A percentile compares a stretch with the other conserved stretches of the same genome.
Conservation (phyloP, 2,113 vertebrate genomes). For the Procavia capensis region DNA sequence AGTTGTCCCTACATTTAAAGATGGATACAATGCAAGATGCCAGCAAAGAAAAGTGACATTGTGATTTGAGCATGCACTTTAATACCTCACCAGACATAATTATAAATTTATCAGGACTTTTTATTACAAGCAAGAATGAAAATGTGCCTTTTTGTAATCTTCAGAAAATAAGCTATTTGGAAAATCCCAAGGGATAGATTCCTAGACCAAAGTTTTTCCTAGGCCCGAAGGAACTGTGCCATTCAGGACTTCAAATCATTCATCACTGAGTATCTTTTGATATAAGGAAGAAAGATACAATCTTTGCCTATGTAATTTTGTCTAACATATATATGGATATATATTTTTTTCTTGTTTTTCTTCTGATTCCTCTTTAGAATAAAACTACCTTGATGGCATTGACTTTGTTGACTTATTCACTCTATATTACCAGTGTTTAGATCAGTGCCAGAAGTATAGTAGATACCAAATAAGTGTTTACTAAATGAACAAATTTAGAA, state of each 20-base stretch:
- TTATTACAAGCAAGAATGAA: not conserved
- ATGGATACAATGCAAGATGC: not conserved
- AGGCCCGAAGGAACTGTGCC: not conserved
- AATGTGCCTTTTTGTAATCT: not conserved
- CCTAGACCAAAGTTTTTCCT: not conserved
- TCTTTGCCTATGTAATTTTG: not conserved
- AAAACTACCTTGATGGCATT: not conserved
- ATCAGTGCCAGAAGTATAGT: not conserved
- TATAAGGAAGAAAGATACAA: not conserved
- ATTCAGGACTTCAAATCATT: not conserved
- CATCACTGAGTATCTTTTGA: not conserved
- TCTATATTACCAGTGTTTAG: not conserved
- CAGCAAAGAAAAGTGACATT: not conserved
- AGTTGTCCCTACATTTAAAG: not conserved
- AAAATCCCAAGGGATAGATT: not conserved
- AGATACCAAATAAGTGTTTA: not conserved
- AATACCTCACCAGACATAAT: not conserved
- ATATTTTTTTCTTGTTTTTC: not conserved
- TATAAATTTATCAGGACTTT: not conserved
- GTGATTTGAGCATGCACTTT: not conserved
- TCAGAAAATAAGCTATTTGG: not conserved
- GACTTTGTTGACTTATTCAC: not conserved
- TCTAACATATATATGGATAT: too few species aligned
- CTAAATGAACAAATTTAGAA: not conserved
- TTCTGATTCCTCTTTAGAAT: not conserved